Evolutionary conservation across 1,140 invertebrate genomes (phyloP).

Genomic region (Aphaenogaster rudis): DNA sequence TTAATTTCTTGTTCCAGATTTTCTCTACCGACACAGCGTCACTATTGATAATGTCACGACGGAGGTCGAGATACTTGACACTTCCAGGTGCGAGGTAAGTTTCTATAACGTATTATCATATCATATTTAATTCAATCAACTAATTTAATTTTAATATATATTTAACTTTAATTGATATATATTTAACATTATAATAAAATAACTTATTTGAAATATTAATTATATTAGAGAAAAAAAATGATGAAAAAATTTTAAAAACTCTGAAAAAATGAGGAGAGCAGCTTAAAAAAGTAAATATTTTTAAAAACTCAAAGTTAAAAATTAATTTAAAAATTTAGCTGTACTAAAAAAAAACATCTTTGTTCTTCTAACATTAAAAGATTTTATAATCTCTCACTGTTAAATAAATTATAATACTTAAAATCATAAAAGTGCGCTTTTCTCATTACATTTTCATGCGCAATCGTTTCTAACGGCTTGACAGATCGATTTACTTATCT

Average conservation of each 20-base stretch:
- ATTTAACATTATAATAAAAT: background rate
- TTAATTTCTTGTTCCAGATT: slow-evolving; percentile 89
- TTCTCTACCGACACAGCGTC: slow-evolving; percentile 92
- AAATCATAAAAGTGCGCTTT: background rate
- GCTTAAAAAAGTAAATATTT: background rate
- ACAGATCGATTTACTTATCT: slow-evolving; percentile 65
- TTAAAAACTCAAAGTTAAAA: background rate
- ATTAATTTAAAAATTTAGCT: background rate
- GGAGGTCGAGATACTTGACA: slow-evolving; percentile 94
- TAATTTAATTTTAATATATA: background rate
- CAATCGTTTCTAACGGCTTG: slow-evolving; percentile 39
- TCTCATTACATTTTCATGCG: background rate
- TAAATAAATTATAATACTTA: background rate
- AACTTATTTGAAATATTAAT: background rate
- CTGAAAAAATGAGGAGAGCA: background rate
- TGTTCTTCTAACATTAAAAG: background rate
- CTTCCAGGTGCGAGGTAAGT: slow-evolving; percentile 93
- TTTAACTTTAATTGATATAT: background rate
- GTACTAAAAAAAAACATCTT: background rate
- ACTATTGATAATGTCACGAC: slow-evolving; percentile 93
- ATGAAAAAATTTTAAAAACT: background rate
- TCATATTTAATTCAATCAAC: slow-evolving; percentile 6
- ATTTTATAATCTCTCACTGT: background rate
- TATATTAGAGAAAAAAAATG: background rate
- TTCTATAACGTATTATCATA: background rate